phyloP scores from a whole-genome alignment of 2,888 invertebrate species.

The Apoderus coryli region DNA sequence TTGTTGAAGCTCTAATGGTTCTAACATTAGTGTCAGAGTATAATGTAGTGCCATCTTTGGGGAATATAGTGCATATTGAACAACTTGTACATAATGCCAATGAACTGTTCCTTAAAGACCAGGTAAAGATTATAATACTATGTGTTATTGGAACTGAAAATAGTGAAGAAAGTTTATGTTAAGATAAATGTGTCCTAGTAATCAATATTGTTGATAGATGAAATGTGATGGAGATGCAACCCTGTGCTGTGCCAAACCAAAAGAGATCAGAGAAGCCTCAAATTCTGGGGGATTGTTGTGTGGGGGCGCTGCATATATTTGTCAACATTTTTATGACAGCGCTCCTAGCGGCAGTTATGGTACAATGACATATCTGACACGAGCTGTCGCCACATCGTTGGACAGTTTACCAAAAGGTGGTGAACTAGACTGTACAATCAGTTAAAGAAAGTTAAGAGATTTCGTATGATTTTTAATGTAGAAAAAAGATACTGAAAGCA shows the following conservation, averaged over 20 bases:
- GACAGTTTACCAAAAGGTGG: constrained; percentile 62
- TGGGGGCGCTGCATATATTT: constrained; percentile 88
- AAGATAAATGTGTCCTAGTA: not conserved
- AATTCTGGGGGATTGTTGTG: constrained; percentile 57
- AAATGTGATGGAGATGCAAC: constrained; percentile 83
- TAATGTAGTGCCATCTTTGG: constrained; percentile 60
- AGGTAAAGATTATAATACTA: constrained; percentile 42
- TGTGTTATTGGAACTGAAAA: constrained; percentile 5
- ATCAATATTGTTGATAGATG: constrained; percentile 40
- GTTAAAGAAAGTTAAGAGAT: no score
- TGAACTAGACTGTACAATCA: constrained; percentile 69
- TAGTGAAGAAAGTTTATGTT: no score
- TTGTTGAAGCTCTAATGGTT: constrained; percentile 96
- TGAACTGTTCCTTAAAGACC: constrained; percentile 87
- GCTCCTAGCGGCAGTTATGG: constrained; percentile 96
- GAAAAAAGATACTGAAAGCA: no score
- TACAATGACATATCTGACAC: constrained; percentile 91
- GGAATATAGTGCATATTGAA: constrained; percentile 76
- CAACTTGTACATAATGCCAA: constrained; percentile 89
- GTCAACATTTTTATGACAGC: constrained; percentile 94
- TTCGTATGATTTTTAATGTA: no score
- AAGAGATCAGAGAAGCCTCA: constrained; percentile 42
- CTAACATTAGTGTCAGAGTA: constrained; percentile 81
- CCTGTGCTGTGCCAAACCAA: constrained; percentile 77
- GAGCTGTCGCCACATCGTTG: constrained; percentile 62